Percentiles rank a stretch among this genome's conserved stretches.
These are phyloP conservation scores for Archips crataeganus DNA, from an alignment of 2,888 invertebrate species.

Conservation along the genomic window DNA sequence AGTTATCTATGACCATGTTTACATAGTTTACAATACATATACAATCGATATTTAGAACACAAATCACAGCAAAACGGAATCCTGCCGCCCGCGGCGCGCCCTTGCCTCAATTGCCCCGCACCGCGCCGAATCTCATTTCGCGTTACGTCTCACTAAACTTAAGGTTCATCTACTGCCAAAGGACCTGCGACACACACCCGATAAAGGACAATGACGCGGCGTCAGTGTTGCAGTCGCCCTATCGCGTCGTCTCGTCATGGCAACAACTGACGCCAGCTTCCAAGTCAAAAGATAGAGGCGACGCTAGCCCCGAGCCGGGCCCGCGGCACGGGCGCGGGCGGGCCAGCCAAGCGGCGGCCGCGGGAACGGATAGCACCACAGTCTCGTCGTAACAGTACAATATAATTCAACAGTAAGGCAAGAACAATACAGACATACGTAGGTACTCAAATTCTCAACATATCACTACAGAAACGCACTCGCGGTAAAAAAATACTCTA, in stretches of 20 bases:
- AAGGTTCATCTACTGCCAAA: no score
- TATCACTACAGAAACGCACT: conserved; percentile 4
- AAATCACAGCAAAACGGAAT: conserved; percentile 60
- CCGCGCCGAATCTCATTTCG: neutral
- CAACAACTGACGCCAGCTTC: neutral
- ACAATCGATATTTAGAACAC: conserved; percentile 45
- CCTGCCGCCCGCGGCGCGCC: conserved; percentile 31
- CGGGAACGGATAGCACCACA: conserved; percentile 32
- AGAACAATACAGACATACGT: conserved; percentile 21
- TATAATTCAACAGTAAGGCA: conserved; percentile 35
- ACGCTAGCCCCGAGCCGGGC: neutral
- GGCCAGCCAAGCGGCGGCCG: neutral
- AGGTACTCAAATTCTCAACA: conserved; percentile 23
- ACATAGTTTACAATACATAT: neutral
- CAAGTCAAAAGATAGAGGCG: neutral
- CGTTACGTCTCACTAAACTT: no score
- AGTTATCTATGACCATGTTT: conserved; percentile 13
- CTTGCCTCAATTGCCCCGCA: neutral
- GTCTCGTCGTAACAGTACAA: conserved; percentile 27
- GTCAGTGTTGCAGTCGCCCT: no score
- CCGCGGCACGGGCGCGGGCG: neutral
- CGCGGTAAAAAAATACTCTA: conserved; percentile 36
- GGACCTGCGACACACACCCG: no score
- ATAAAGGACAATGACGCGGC: no score
- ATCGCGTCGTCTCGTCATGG: no score